Evolutionary conservation across 2,797 vertebrate genomes (phyloP).

Genomic region (Phaenicophaeus curvirostris): DNA sequence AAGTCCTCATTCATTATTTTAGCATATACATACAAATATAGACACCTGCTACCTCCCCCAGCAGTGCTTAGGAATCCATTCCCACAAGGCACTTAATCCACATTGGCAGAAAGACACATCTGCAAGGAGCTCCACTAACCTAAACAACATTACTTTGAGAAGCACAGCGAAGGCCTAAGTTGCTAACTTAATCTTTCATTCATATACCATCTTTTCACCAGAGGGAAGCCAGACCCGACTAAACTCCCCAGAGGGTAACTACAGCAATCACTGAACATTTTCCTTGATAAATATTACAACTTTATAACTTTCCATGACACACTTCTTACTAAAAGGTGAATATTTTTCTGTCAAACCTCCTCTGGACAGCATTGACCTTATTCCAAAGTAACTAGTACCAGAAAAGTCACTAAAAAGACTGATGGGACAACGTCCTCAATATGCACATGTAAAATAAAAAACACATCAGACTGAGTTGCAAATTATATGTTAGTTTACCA

Average conservation of each 20-base stretch:
- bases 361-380: fast-evolving
- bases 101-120: background rate
- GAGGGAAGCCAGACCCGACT: background rate
- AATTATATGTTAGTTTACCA: fast-evolving
- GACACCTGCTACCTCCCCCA: background rate
- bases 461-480: background rate
- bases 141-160: background rate
- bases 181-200: background rate
- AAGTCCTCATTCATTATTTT: background rate
- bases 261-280: background rate
- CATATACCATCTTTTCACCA: background rate
- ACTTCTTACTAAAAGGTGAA: background rate
- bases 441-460: background rate
- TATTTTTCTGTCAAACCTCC: background rate
- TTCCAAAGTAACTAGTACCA: background rate
- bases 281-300: background rate
- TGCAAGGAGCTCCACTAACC: background rate
- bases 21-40: background rate
- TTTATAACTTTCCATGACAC: background rate
- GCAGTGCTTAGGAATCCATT: background rate
- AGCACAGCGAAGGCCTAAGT: background rate
- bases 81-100: background rate
- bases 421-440: background rate
- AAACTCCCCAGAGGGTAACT: background rate
- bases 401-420: background rate